A percentile compares a stretch with the other conserved stretches of the same genome.
Conservation (phyloP, 2,888 invertebrate species). For the Aspidiotus rigidus region DNA sequence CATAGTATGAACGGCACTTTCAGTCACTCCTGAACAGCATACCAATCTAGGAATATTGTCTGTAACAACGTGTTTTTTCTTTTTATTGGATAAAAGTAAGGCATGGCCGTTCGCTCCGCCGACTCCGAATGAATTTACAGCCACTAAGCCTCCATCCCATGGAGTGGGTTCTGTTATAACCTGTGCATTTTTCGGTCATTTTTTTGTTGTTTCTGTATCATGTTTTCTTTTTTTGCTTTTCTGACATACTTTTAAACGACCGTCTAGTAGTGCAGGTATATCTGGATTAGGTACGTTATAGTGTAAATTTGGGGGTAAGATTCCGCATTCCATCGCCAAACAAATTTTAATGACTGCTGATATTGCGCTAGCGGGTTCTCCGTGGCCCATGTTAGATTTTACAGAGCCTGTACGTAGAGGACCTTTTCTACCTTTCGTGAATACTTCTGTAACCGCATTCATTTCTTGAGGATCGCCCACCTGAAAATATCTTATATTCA, state of each 20-base stretch:
- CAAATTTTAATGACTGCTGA: slow-evolving; percentile 84
- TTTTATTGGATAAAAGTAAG: slow-evolving; percentile 35
- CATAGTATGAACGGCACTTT: slow-evolving; percentile 44
- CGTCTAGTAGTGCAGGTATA: slow-evolving; percentile 80
- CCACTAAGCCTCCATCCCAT: slow-evolving; percentile 36
- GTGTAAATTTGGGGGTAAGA: slow-evolving; percentile 89
- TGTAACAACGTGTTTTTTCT: slow-evolving; percentile 41
- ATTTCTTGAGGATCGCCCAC: slow-evolving; percentile 96
- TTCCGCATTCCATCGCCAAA: slow-evolving; percentile 85
- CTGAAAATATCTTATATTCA: slow-evolving; percentile 41
- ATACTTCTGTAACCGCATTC: slow-evolving; percentile 84
- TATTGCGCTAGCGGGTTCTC: slow-evolving; percentile 86
- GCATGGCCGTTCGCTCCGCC: slow-evolving; percentile 37
- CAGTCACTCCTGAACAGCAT: slow-evolving; percentile 48
- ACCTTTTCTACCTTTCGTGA: slow-evolving; percentile 58
- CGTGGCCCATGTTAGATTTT: slow-evolving; percentile 98
- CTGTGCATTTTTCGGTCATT: slow-evolving; percentile 13
- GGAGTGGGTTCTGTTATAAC: slow-evolving; percentile 34
- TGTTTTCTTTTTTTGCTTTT: neutral
- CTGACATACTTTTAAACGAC: slow-evolving; percentile 59
- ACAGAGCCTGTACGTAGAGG: slow-evolving; percentile 90
- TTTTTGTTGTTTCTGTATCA: neutral
- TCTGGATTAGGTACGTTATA: slow-evolving; percentile 77
- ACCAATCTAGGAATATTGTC: slow-evolving; percentile 41
- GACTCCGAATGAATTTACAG: slow-evolving; percentile 37